Base-by-base conservation (phyloP, 1,140 invertebrate species). In the Drosophila hydei region DNA sequence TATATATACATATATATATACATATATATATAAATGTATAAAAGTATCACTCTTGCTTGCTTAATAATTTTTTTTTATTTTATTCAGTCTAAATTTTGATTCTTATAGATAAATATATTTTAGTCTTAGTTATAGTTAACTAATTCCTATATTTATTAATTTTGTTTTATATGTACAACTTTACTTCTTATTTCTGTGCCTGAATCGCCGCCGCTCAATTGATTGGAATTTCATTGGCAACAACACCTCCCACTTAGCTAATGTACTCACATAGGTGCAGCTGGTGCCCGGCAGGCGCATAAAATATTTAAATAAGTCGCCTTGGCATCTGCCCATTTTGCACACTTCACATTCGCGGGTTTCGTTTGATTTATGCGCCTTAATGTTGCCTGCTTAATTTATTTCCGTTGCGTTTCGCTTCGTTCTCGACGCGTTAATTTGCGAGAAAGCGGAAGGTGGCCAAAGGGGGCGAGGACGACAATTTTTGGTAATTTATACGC, bases 381-480 rank as follows among this genome's bases (percentile, higher is more conserved):
- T 79, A 75, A 79, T 83, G 70, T 62, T 58, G 62, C 27, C 30
- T 74, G 73, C 75, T 72, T 84, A 75, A 75, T 75, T 61, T 84
- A 81, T 81, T 71, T 84, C 65, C 67, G 51, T 27, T 58, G 16
- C 38, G 38, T 16, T 40, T 40, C 36, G 36, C 63, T 84, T 70
- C 67, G 51, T 18, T 61, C 73, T 55, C 60, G 43, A 55, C 54
- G 60, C 75, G 77, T 76, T 79, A 72, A 80, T 80, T 80, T 77
- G 63, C 51, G 16, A 9, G 23, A 9, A 27, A 4, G 11, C 12
- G 45, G 52, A 23, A 43, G 36, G 30, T 8, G 25, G 21, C 9
- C 16, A 27, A 19, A 18, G 25, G 12, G 36, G 48, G 21, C n/a
- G 25, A 64, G 55, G 33, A 40, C 14, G 33, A 54, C 30, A 60